phyloP scores from a whole-genome alignment of 2,113 vertebrate genomes.

The Aphelocoma coerulescens region DNA sequence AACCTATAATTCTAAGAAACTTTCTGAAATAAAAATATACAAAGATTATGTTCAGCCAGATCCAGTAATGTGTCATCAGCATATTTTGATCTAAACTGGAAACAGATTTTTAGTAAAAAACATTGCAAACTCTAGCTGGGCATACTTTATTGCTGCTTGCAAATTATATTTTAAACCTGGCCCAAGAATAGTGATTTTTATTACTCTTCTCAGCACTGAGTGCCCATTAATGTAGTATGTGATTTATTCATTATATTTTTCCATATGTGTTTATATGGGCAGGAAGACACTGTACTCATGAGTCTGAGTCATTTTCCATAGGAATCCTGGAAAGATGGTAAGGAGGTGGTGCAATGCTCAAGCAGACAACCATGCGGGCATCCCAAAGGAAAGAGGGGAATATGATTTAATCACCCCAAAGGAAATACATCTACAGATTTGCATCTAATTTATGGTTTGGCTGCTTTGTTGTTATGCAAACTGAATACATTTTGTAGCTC shows the following conservation, averaged over 20 bases:
- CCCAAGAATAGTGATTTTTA: background rate
- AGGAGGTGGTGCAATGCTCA: background rate
- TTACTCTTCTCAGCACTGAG: background rate
- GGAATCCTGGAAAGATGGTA: background rate
- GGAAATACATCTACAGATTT: slow-evolving; percentile 4
- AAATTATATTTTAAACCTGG: slow-evolving; percentile 34
- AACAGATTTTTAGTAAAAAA: slow-evolving; percentile 30
- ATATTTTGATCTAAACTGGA: slow-evolving; percentile 33
- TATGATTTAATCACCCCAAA: background rate
- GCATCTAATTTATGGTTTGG: background rate
- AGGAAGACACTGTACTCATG: background rate
- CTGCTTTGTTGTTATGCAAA: background rate
- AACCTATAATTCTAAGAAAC: slow-evolving; percentile 41
- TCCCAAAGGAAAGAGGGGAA: background rate
- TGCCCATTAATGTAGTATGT: background rate
- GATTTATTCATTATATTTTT: background rate
- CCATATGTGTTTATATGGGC: background rate
- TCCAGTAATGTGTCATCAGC: slow-evolving; percentile 24
- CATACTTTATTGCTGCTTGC: slow-evolving; percentile 11
- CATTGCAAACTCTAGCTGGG: background rate
- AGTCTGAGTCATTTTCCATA: slow-evolving; percentile 28
- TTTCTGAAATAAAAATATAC: slow-evolving; percentile 34
- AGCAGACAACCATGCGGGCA: background rate
- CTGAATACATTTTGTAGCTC: background rate
- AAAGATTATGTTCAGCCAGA: slow-evolving; percentile 16